phyloP scores from a whole-genome alignment of 35 echinoderm and acorn worm species.

The Patiria miniata region DNA sequence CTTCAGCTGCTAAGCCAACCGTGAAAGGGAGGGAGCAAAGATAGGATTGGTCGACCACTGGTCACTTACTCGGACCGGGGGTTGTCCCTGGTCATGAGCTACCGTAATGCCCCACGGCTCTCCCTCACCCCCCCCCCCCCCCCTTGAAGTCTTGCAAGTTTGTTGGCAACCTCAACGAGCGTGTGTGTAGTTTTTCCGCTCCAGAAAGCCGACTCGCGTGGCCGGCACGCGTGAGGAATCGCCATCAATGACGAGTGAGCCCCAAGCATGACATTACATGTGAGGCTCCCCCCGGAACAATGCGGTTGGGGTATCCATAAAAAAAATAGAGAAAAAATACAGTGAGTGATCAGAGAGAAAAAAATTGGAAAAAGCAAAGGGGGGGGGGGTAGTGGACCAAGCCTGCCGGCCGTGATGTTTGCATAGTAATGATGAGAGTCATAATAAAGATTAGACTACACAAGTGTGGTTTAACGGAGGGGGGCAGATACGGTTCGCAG shows the following conservation, averaged over 20 bases:
- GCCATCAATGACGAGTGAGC: neutral
- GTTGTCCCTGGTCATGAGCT: too few relatives aligned
- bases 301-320: constrained; percentile 30
- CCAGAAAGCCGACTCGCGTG: constrained; percentile 28
- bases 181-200: constrained; percentile 31
- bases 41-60: too few relatives aligned
- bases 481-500: neutral
- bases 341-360: neutral
- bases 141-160: constrained; percentile 11
- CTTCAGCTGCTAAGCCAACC: too few relatives aligned
- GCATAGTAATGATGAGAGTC: constrained; percentile 28
- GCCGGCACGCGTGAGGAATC: neutral
- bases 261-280: constrained; percentile 25
- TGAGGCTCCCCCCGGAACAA: constrained; percentile 10
- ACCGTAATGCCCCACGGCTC: too few relatives aligned
- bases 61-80: too few relatives aligned
- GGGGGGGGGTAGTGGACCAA: neutral
- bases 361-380: neutral
- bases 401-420: constrained; percentile 20
- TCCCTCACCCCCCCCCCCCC: neutral
- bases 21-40: too few relatives aligned
- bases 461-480: neutral
- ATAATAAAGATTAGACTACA: constrained; percentile 6
- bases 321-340: neutral
- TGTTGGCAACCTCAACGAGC: neutral